Evolutionary conservation across 2,113 vertebrate species (phyloP).

Genomic region (Notarius quadriscutis): DNA sequence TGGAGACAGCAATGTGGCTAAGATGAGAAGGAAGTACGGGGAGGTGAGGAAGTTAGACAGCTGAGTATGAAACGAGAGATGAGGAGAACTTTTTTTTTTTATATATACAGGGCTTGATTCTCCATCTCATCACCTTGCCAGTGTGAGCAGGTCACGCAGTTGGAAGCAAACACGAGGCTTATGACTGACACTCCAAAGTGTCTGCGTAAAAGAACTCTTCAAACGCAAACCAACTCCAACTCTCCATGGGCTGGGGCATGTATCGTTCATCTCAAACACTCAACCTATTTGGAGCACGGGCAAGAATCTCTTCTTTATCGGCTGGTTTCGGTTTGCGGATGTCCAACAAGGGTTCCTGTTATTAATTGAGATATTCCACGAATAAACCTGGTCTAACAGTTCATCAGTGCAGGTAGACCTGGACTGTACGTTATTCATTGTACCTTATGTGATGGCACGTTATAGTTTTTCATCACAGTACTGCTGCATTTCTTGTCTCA

Average conservation of each 20-base stretch:
- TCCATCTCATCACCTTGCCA: slow-evolving; percentile 40
- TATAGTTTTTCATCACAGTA: background rate
- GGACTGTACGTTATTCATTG: background rate
- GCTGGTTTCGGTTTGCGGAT: background rate
- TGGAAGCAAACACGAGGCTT: slow-evolving; percentile 30
- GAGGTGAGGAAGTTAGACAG: slow-evolving; percentile 36
- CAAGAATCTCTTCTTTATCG: background rate
- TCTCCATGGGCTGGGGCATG: background rate
- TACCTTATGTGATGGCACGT: background rate
- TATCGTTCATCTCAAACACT: background rate
- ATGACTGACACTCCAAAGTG: slow-evolving; percentile 44
- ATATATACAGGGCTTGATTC: slow-evolving; percentile 39
- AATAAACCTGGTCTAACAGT: background rate
- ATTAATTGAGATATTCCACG: background rate
- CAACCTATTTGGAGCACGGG: background rate
- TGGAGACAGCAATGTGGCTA: slow-evolving; percentile 13
- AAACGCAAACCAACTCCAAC: background rate
- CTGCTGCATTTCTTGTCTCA: background rate
- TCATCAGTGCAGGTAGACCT: background rate
- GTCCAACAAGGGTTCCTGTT: background rate
- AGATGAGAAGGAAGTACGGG: background rate
- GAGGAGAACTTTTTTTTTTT: slow-evolving; percentile 15
- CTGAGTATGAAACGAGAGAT: slow-evolving; percentile 34
- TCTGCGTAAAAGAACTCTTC: slow-evolving; percentile 18
- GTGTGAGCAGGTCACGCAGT: slow-evolving; percentile 33